Conservation (phyloP, 2,113 vertebrate species). For the Rhipidura dahli region DNA sequence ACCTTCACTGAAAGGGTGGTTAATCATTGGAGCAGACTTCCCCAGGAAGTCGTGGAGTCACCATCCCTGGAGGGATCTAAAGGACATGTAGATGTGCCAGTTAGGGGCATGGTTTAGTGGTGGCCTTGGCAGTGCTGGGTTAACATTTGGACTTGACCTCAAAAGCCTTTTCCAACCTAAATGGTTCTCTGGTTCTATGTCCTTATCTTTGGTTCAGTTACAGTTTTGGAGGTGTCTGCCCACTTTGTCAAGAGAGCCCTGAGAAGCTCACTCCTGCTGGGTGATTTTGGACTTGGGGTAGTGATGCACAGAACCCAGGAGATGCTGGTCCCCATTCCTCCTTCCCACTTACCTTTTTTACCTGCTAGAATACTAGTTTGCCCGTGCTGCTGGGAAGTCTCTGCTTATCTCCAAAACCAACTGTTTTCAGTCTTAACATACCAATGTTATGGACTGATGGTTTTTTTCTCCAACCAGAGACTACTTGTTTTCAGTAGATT, state of each 20-base stretch:
- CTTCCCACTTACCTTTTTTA: neutral
- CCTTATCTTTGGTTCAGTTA: neutral
- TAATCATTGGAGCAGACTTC: neutral
- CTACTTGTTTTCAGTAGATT: neutral
- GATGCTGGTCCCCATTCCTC: neutral
- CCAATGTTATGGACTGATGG: fast-evolving
- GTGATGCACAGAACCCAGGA: neutral
- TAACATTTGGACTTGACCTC: neutral
- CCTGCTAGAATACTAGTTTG: neutral
- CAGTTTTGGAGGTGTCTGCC: neutral
- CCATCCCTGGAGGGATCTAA: neutral
- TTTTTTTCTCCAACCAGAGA: neutral
- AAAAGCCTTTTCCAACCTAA: neutral
- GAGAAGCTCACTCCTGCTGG: fast-evolving
- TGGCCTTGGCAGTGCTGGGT: neutral
- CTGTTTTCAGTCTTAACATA: neutral
- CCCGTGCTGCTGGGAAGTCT: neutral
- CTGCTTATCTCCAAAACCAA: neutral
- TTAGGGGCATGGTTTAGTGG: neutral
- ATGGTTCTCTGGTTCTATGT: neutral
- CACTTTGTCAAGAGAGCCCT: neutral
- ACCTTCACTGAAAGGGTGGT: neutral
- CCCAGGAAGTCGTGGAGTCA: neutral
- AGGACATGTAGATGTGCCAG: neutral
- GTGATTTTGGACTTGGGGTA: neutral